Conservation (phyloP, 2,888 invertebrate species). For the Watsonalla binaria region DNA sequence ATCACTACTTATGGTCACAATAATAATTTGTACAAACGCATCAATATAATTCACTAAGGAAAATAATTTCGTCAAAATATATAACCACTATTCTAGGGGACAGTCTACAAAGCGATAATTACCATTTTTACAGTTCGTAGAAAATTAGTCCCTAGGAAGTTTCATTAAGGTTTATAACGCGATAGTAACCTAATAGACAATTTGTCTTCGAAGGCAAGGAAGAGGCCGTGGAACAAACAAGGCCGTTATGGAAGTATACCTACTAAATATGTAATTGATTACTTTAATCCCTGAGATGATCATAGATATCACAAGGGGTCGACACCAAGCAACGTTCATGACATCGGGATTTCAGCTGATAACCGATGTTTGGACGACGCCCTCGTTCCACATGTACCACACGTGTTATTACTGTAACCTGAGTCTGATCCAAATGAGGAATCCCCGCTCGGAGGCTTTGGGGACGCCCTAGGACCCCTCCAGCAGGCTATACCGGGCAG, state of each 20-base stretch:
- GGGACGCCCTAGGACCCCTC: slow-evolving; percentile 73
- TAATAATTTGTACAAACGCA: slow-evolving; percentile 64
- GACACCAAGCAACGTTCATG: slow-evolving; percentile 44
- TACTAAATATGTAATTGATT: slow-evolving; percentile 53
- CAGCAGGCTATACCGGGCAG: slow-evolving; percentile 78
- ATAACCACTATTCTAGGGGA: slow-evolving; percentile 36
- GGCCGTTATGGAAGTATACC: slow-evolving; percentile 55
- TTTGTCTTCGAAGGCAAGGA: slow-evolving; percentile 53
- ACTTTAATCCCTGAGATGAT: slow-evolving; percentile 25
- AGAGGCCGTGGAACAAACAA: slow-evolving; percentile 58
- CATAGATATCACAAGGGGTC: slow-evolving; percentile 3
- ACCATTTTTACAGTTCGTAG: slow-evolving; percentile 55
- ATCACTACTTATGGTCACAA: slow-evolving; percentile 63
- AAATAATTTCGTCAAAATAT: slow-evolving; percentile 32
- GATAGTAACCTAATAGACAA: slow-evolving; percentile 38
- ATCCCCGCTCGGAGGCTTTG: slow-evolving; percentile 83
- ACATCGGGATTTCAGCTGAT: slow-evolving; percentile 73
- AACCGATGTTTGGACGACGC: slow-evolving; percentile 74
- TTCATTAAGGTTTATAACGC: slow-evolving; percentile 37
- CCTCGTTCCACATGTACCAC: slow-evolving; percentile 83
- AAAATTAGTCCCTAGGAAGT: slow-evolving; percentile 57
- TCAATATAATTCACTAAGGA: slow-evolving; percentile 30
- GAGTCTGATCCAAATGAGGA: slow-evolving; percentile 91
- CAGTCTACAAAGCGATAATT: slow-evolving; percentile 37
- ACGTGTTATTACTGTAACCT: slow-evolving; percentile 90